Evolutionary conservation across 2,797 vertebrate genomes (phyloP).

Genomic region (Euthynnus affinis): DNA sequence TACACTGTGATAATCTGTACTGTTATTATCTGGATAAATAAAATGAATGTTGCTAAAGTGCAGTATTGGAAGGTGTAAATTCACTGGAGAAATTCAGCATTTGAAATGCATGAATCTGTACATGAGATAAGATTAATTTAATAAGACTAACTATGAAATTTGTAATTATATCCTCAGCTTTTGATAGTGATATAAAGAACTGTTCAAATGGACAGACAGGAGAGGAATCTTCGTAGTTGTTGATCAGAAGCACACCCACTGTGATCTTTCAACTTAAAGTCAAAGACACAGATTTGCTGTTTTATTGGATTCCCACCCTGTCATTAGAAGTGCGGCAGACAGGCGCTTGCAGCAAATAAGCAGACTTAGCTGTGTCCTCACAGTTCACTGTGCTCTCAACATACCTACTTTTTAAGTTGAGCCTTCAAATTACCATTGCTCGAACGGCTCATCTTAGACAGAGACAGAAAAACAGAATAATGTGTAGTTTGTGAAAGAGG

Average conservation of each 20-base stretch:
- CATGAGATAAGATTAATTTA: conserved; percentile 35
- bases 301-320: conserved; percentile 60
- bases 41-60: neutral
- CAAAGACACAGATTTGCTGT: conserved; percentile 50
- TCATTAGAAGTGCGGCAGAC: conserved; percentile 67
- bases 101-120: conserved; percentile 13
- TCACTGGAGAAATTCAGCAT: neutral
- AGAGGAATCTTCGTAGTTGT: conserved; percentile 7
- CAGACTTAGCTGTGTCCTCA: conserved; percentile 42
- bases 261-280: conserved; percentile 48
- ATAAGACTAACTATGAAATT: conserved; percentile 32
- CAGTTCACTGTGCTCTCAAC: conserved; percentile 46
- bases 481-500: conserved; percentile 43
- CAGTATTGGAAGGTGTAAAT: neutral
- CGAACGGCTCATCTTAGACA: conserved; percentile 51
- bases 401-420: conserved; percentile 72
- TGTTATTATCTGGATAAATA: neutral
- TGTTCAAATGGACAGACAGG: conserved; percentile 1
- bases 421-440: conserved; percentile 71
- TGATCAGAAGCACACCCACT: conserved; percentile 19
- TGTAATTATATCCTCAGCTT: conserved; percentile 45
- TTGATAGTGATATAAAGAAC: no score
- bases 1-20: neutral
- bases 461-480: conserved; percentile 51
- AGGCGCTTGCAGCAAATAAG: conserved; percentile 58